Percentiles rank a stretch among this genome's conserved stretches.
These are phyloP conservation scores for Nanorana parkeri DNA, from an alignment of 2,113 vertebrate genomes.

Conservation along the genomic window DNA sequence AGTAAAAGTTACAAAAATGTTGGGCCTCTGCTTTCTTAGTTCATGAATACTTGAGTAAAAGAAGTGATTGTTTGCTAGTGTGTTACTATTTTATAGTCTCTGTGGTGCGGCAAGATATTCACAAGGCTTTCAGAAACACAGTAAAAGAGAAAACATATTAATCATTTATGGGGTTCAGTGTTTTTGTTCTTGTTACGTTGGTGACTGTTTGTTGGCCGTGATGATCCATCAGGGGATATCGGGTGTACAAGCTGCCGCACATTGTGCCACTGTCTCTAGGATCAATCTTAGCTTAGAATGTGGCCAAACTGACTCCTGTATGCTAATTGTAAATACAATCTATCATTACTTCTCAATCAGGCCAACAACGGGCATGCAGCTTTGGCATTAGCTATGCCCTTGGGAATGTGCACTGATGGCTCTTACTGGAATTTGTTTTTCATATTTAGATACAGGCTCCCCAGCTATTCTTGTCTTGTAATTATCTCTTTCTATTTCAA, in stretches of 20 bases:
- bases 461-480: no score
- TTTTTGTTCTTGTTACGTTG: neutral
- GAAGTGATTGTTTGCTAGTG: no score
- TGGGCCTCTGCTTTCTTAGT: no score
- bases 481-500: no score
- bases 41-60: no score
- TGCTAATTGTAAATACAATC: slow-evolving; percentile 11
- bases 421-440: no score
- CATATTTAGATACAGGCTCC: no score
- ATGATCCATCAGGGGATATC: slow-evolving; percentile 33
- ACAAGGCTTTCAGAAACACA: neutral
- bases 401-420: neutral
- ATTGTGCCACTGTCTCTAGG: neutral
- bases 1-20: no score
- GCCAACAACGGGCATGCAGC: neutral
- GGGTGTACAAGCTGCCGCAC: neutral
- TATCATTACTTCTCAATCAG: neutral
- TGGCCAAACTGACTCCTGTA: neutral
- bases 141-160: slow-evolving; percentile 1
- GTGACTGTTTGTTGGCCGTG: neutral
- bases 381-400: neutral
- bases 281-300: neutral
- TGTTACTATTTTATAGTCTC: neutral
- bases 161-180: neutral
- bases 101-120: neutral